Percentiles rank a stretch among this genome's conserved stretches.
Evolutionary conservation across 2,888 invertebrate species (phyloP).

Genomic region (Melanostoma mellinum): DNA sequence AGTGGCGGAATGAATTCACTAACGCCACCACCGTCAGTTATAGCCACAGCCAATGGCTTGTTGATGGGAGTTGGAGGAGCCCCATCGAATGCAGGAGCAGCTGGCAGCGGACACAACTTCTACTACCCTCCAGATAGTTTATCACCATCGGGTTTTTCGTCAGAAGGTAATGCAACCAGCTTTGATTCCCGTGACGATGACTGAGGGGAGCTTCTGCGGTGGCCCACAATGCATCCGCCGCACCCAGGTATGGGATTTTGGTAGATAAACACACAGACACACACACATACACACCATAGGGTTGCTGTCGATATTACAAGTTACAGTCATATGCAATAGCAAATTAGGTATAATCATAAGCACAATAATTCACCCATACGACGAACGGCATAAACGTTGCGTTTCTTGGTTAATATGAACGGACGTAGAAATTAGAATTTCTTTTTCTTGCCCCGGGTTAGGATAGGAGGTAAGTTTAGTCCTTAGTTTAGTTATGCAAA

Average conservation of each 20-base stretch:
- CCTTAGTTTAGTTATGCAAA: too few species aligned
- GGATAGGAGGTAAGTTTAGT: too few species aligned
- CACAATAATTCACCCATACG: too few species aligned
- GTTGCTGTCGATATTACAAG: constrained; percentile 7
- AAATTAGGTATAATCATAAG: not conserved
- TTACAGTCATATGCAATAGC: constrained; percentile 49
- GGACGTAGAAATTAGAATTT: too few species aligned
- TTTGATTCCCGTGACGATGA: constrained; percentile 90
- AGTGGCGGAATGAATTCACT: constrained; percentile 74
- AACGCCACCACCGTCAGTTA: constrained; percentile 55
- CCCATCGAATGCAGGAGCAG: constrained; percentile 76
- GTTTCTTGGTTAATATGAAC: too few species aligned
- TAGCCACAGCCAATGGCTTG: constrained; percentile 82
- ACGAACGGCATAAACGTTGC: too few species aligned
- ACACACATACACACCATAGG: not conserved
- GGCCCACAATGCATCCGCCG: constrained; percentile 70
- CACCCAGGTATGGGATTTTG: constrained; percentile 69
- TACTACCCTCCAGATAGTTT: constrained; percentile 88
- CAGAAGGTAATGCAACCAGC: constrained; percentile 87
- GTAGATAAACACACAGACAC: constrained; percentile 33
- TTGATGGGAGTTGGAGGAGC: constrained; percentile 78
- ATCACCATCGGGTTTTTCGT: constrained; percentile 89
- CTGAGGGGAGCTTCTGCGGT: constrained; percentile 83
- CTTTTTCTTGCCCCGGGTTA: too few species aligned
- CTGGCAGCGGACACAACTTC: constrained; percentile 80